These are phyloP conservation scores for Episyrphus balteatus DNA, from an alignment of 1,140 invertebrate genomes.

Conservation along the genomic window DNA sequence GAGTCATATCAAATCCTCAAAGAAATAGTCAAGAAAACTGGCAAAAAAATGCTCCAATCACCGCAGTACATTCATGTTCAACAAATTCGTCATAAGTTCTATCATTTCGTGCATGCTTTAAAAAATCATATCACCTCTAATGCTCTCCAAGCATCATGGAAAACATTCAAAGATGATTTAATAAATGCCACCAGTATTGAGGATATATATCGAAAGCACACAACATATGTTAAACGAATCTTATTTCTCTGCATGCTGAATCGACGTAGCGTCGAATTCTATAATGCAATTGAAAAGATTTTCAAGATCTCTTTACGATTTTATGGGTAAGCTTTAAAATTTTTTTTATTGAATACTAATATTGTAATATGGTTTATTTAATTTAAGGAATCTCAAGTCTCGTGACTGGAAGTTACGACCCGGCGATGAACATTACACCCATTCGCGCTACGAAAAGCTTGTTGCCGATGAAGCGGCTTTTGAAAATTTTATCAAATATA, in stretches of 20 bases:
- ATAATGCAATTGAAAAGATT: slow-evolving; percentile 51
- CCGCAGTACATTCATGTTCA: slow-evolving; percentile 52
- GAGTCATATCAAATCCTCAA: slow-evolving; percentile 51
- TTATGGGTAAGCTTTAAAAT: slow-evolving; percentile 40
- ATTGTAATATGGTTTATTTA: background rate
- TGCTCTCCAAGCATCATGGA: slow-evolving; percentile 58
- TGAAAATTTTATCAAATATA: slow-evolving; percentile 28
- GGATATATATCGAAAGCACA: slow-evolving; percentile 54
- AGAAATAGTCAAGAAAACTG: slow-evolving; percentile 37
- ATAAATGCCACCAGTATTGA: slow-evolving; percentile 51
- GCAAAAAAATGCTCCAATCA: slow-evolving; percentile 40
- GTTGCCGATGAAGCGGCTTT: slow-evolving; percentile 27
- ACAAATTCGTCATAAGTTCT: slow-evolving; percentile 57
- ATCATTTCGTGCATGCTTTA: slow-evolving; percentile 56
- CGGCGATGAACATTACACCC: slow-evolving; percentile 15
- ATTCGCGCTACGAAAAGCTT: slow-evolving; percentile 26
- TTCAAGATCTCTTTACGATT: slow-evolving; percentile 60
- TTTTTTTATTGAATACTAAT: background rate
- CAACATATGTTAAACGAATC: slow-evolving; percentile 58
- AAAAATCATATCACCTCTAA: slow-evolving; percentile 61
- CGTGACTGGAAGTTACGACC: slow-evolving; percentile 16
- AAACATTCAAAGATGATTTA: slow-evolving; percentile 53
- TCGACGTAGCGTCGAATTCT: slow-evolving; percentile 50
- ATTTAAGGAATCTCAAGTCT: slow-evolving; percentile 21
- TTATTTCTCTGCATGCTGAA: slow-evolving; percentile 58